These are phyloP conservation scores for Lepas anatifera DNA, from an alignment of 2,888 invertebrate species.

Conservation along the genomic window DNA sequence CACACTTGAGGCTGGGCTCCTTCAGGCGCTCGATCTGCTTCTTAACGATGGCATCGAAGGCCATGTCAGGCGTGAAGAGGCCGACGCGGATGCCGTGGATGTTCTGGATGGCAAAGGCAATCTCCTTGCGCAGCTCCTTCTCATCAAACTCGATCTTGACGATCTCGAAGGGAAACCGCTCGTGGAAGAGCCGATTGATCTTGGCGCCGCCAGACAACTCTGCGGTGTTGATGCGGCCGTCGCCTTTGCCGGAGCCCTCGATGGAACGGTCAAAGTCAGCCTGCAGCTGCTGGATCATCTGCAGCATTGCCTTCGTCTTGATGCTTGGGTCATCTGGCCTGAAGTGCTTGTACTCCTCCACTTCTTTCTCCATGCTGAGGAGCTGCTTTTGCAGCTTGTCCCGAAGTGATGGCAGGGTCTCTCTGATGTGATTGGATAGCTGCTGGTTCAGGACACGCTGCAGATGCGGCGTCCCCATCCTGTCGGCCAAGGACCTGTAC, in stretches of 20 bases:
- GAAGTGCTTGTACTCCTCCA: conserved; percentile 98
- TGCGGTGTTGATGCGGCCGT: conserved; percentile 82
- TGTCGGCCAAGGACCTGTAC: conserved; percentile 94
- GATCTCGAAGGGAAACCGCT: conserved; percentile 97
- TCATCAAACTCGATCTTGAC: conserved; percentile 99
- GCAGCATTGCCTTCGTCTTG: conserved; percentile 98
- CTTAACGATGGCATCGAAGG: conserved; percentile 99
- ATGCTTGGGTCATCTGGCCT: conserved; percentile 96
- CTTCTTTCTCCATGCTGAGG: conserved; percentile 92
- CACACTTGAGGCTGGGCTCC: conserved; percentile 97
- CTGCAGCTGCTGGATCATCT: conserved; percentile 98
- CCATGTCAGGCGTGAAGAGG: conserved; percentile 99
- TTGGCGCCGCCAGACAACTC: conserved; percentile 98
- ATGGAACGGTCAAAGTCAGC: conserved; percentile 97
- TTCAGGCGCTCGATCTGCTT: conserved; percentile 92
- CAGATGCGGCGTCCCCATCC: conserved; percentile 91
- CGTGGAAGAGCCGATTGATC: conserved; percentile 97
- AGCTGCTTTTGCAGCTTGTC: conserved; percentile 95
- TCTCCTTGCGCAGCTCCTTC: conserved; percentile 92
- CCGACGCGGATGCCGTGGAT: conserved; percentile 94
- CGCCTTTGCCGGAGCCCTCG: conserved; percentile 93
- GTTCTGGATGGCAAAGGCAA: conserved; percentile 97
- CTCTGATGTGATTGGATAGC: conserved; percentile 96
- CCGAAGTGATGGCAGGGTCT: conserved; percentile 86
- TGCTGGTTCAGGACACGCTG: conserved; percentile 96